Evolutionary conservation across 2,888 invertebrate species (phyloP).

Genomic region (Helicoverpa assulta): DNA sequence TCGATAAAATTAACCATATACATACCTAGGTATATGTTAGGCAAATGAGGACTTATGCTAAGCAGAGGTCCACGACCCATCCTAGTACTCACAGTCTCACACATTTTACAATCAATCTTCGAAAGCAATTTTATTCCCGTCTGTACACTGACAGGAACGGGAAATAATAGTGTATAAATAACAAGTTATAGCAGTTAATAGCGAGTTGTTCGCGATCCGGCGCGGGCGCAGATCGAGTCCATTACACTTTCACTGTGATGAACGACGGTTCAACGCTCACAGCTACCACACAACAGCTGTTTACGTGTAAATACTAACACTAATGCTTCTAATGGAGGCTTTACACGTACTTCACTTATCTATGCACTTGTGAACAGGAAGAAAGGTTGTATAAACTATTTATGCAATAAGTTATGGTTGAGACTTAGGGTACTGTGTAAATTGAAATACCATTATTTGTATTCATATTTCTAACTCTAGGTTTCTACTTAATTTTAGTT

Average conservation of each 20-base stretch:
- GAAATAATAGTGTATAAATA: slow-evolving; percentile 57
- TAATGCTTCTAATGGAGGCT: slow-evolving; percentile 1
- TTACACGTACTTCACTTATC: slow-evolving; percentile 25
- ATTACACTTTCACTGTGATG: slow-evolving; percentile 66
- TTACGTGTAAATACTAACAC: slow-evolving; percentile 40
- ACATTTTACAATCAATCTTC: slow-evolving; percentile 18
- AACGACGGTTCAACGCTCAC: slow-evolving; percentile 71
- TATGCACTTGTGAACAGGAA: slow-evolving; percentile 22
- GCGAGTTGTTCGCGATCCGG: slow-evolving; percentile 44
- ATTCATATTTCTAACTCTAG: not conserved
- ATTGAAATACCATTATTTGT: not conserved
- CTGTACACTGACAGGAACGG: slow-evolving; percentile 58
- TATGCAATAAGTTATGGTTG: slow-evolving; percentile 1
- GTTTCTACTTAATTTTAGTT: not conserved
- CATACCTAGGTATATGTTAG: no score
- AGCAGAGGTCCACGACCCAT: not conserved
- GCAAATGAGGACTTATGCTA: not conserved
- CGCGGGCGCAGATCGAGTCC: slow-evolving; percentile 57
- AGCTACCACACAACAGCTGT: slow-evolving; percentile 63
- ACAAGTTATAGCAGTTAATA: slow-evolving; percentile 55
- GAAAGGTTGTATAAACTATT: not conserved
- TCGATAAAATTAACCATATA: no score
- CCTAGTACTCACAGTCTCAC: slow-evolving; percentile 11
- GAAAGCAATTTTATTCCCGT: slow-evolving; percentile 39
- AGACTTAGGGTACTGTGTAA: slow-evolving; percentile 4